These are phyloP conservation scores for Scaptodrosophila lebanonensis DNA, from an alignment of 1,140 invertebrate species.

Conservation along the genomic window DNA sequence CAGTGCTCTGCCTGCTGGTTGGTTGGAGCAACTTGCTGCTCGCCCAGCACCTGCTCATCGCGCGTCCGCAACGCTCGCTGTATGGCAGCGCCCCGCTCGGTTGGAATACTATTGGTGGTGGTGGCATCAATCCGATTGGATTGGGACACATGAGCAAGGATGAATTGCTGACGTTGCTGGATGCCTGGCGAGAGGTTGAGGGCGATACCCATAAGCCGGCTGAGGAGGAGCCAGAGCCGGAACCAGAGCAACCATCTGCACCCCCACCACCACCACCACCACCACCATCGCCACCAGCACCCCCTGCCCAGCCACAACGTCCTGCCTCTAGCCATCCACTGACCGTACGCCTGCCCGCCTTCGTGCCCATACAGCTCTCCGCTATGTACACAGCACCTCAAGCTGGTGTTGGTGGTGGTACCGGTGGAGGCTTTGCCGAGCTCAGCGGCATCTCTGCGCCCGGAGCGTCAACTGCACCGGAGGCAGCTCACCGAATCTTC, in stretches of 20 bases:
- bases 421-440: background rate
- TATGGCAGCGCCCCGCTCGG: conserved; percentile 20
- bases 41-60: conserved; percentile 32
- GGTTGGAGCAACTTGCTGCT: too few species aligned
- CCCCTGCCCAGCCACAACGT: conserved; percentile 16
- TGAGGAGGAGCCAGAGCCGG: conserved; percentile 37
- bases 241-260: conserved; percentile 36
- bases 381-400: conserved; percentile 59
- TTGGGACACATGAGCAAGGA: conserved; percentile 67
- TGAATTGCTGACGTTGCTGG: conserved; percentile 60
- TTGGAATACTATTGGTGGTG: conserved; percentile 35
- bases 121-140: conserved; percentile 42
- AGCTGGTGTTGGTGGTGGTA: background rate
- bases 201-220: conserved; percentile 28
- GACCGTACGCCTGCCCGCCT: conserved; percentile 56
- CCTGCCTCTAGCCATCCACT: conserved; percentile 32
- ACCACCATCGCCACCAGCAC: conserved; percentile 43
- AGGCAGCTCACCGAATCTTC: conserved; percentile 25
- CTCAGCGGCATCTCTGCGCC: background rate
- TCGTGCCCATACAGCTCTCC: conserved; percentile 64
- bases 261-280: background rate
- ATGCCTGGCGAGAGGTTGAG: conserved; percentile 66
- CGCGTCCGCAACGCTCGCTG: conserved; percentile 38
- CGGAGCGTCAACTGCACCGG: background rate
- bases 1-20: conserved; percentile 23